phyloP scores from a whole-genome alignment of 2,797 vertebrate species.

The Myotis planiceps region DNA sequence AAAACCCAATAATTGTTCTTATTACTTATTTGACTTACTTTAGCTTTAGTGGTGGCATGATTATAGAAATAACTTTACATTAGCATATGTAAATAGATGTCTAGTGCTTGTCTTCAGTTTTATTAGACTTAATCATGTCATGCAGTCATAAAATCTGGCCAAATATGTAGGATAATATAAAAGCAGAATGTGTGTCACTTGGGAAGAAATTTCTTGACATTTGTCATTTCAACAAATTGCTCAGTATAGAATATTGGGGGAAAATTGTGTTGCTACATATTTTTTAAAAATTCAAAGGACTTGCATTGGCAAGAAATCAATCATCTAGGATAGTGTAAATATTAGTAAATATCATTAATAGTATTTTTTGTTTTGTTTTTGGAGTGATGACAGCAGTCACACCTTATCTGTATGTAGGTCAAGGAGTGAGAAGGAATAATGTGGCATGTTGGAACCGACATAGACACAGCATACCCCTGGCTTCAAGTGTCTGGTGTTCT shows the following conservation, averaged over 20 bases:
- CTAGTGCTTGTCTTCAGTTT: conserved; percentile 43
- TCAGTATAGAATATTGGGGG: neutral
- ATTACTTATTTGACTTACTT: neutral
- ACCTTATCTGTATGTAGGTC: neutral
- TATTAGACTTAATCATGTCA: conserved; percentile 40
- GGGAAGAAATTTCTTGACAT: conserved; percentile 28
- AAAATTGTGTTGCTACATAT: neutral
- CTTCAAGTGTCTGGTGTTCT: neutral
- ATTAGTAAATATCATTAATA: neutral
- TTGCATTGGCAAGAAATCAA: conserved; percentile 39
- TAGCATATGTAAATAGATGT: neutral
- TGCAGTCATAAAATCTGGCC: conserved; percentile 21
- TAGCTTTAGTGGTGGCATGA: conserved; percentile 14
- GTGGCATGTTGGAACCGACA: neutral
- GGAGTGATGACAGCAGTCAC: neutral
- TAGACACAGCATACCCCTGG: neutral
- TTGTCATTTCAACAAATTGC: conserved; percentile 49
- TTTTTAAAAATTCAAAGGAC: conserved; percentile 39
- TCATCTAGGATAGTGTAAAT: neutral
- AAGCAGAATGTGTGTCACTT: conserved; percentile 42
- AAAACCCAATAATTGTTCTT: conserved; percentile 17
- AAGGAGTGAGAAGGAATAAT: neutral
- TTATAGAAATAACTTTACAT: conserved; percentile 33
- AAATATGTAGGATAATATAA: conserved; percentile 43
- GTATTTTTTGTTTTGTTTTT: conserved; percentile 15